phyloP scores from a whole-genome alignment of 2,797 vertebrate genomes.

The Toxotes lorentzi region DNA sequence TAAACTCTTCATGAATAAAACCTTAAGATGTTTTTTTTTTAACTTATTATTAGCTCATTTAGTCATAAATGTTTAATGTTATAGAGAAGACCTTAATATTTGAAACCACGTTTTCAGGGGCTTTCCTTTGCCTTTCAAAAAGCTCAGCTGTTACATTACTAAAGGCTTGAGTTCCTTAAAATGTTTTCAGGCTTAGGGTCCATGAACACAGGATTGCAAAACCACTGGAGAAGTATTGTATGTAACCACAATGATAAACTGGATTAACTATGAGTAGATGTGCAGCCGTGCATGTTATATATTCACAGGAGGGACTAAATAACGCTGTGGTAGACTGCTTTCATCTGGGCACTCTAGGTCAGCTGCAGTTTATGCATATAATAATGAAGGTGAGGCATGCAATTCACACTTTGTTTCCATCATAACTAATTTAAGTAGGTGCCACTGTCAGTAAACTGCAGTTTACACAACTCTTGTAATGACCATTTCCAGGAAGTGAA shows the following conservation, averaged over 20 bases:
- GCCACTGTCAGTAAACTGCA: not conserved
- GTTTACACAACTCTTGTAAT: not conserved
- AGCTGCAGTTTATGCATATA: not conserved
- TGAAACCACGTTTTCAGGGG: not conserved
- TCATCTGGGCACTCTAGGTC: not conserved
- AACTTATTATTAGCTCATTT: not conserved
- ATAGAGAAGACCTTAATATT: not conserved
- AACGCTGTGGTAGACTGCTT: not conserved
- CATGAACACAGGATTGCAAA: not conserved
- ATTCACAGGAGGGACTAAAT: not conserved
- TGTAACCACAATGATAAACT: too few species aligned
- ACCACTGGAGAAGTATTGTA: not conserved
- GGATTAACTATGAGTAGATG: not conserved
- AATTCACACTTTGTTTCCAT: not conserved
- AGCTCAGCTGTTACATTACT: not conserved
- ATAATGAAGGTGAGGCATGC: not conserved
- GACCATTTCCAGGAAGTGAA: not conserved
- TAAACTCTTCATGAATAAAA: not conserved
- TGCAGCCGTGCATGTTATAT: not conserved
- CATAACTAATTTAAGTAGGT: not conserved
- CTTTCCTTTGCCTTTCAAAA: not conserved
- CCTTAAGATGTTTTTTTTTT: not conserved
- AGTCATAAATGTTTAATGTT: not conserved
- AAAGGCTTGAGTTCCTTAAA: not conserved
- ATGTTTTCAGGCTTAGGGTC: not conserved